Conservation (phyloP, 1,140 invertebrate genomes). For the Listronotus oregonensis region DNA sequence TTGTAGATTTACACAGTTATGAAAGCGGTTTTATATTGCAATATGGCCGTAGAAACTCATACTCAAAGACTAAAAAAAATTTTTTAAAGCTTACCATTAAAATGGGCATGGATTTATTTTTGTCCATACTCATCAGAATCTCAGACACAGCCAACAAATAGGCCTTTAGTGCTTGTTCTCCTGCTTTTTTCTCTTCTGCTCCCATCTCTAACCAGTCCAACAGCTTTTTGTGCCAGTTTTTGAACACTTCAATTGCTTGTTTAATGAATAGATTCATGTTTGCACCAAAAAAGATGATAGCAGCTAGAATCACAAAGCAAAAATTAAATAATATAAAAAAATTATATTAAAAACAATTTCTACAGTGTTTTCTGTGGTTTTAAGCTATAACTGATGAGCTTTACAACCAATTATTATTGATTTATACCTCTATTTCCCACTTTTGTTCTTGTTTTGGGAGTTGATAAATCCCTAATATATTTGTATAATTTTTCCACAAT, state of each 20-base stretch:
- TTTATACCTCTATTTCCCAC: conserved; percentile 42
- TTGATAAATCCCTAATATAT: conserved; percentile 34
- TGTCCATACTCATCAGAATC: conserved; percentile 30
- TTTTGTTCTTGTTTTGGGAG: conserved; percentile 25
- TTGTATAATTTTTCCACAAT: conserved; percentile 40
- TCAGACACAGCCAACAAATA: conserved; percentile 52
- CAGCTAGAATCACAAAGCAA: conserved; percentile 39
- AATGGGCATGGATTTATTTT: conserved; percentile 28
- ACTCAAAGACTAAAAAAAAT: too few relatives aligned
- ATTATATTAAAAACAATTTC: conserved; percentile 1
- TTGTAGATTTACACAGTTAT: too few relatives aligned
- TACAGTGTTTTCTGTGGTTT: not conserved
- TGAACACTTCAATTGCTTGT: conserved; percentile 31
- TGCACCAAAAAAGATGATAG: conserved; percentile 38
- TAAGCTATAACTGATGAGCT: not conserved
- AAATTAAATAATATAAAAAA: not conserved
- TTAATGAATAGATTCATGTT: conserved; percentile 41
- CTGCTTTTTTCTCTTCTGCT: conserved; percentile 42
- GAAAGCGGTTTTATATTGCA: too few relatives aligned
- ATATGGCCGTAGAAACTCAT: too few relatives aligned
- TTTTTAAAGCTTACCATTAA: conserved; percentile 43
- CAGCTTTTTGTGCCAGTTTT: conserved; percentile 44
- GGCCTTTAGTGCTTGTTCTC: conserved; percentile 44
- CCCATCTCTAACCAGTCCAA: conserved; percentile 35
- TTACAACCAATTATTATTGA: not conserved